These are phyloP conservation scores for Enteromius thamalakanensis DNA, from an alignment of 2,797 vertebrate species.

Conservation along the genomic window DNA sequence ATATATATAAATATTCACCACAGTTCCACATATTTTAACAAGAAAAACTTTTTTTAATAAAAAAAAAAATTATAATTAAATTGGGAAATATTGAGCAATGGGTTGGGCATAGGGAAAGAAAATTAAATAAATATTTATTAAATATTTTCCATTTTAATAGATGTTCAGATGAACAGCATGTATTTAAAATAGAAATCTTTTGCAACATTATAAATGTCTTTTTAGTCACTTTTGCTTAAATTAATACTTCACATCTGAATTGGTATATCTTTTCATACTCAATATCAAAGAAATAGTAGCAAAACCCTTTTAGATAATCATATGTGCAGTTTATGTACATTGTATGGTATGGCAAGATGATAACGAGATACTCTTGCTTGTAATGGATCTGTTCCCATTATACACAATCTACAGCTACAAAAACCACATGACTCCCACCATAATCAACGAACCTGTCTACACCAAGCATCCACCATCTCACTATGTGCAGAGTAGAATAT, in stretches of 20 bases:
- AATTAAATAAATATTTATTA: neutral
- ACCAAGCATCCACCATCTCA: neutral
- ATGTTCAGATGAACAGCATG: neutral
- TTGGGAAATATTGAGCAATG: neutral
- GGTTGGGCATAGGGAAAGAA: too few relatives aligned
- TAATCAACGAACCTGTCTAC: conserved; percentile 14
- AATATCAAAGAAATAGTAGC: neutral
- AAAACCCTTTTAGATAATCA: neutral
- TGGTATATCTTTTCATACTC: neutral
- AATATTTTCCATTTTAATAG: neutral
- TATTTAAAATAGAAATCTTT: neutral
- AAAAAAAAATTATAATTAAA: neutral
- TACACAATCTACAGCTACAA: neutral
- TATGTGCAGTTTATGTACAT: neutral
- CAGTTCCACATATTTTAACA: neutral
- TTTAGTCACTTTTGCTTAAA: neutral
- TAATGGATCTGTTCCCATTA: neutral
- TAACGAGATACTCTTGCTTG: neutral
- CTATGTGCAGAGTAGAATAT: neutral
- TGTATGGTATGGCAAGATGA: neutral
- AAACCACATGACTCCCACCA: conserved; percentile 1
- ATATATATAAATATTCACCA: neutral
- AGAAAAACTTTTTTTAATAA: neutral
- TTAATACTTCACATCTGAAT: neutral
- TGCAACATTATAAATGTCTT: neutral